These are phyloP conservation scores for Coendou prehensilis DNA, from an alignment of 2,797 vertebrate genomes.

Conservation along the genomic window DNA sequence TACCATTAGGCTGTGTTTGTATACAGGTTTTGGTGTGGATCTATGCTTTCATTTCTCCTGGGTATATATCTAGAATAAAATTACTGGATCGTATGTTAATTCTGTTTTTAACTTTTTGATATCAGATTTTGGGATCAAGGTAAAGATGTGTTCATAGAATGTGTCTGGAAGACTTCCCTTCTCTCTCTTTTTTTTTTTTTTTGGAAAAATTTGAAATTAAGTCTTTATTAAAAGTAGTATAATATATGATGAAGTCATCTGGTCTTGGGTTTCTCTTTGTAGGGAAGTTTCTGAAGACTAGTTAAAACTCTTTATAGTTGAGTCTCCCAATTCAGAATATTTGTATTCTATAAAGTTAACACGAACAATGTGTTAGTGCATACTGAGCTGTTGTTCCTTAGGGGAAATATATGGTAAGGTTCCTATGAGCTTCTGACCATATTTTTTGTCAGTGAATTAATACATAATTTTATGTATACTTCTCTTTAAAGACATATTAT, in stretches of 20 bases:
- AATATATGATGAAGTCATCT: slow-evolving; percentile 1
- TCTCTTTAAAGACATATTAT: slow-evolving; percentile 38
- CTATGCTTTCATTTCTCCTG: neutral
- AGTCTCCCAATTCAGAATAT: neutral
- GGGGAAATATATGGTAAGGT: neutral
- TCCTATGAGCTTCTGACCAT: neutral
- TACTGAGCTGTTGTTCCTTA: neutral
- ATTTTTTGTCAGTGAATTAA: slow-evolving; percentile 52
- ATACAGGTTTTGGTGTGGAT: neutral
- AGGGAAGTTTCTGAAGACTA: neutral
- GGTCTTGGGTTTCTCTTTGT: neutral
- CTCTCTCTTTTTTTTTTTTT: neutral
- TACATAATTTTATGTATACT: neutral
- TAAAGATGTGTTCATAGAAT: neutral
- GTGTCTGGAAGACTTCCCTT: neutral
- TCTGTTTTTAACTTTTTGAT: neutral
- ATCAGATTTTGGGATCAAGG: neutral
- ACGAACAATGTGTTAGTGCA: slow-evolving; percentile 4
- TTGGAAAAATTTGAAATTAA: neutral
- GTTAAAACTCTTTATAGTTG: neutral
- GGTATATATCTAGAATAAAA: neutral
- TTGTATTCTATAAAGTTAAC: neutral
- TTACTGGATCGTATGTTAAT: neutral
- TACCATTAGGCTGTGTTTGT: neutral
- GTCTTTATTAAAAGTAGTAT: neutral